phyloP scores from a whole-genome alignment of 1,140 invertebrate genomes.

The Euura saliciscinereae region DNA sequence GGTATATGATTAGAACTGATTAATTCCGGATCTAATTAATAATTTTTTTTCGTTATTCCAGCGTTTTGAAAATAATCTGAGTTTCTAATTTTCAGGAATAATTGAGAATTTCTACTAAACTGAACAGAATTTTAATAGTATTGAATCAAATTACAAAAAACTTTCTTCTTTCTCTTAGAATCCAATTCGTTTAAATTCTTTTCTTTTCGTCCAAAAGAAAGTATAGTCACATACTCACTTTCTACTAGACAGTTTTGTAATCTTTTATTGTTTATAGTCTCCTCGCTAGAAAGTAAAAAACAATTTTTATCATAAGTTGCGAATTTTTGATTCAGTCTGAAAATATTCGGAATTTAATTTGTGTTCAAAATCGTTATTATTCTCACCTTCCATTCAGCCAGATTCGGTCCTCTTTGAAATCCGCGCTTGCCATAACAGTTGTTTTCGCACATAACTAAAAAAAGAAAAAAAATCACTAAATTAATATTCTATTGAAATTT shows the following conservation, averaged over 20 bases:
- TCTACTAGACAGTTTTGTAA: slow-evolving; percentile 80
- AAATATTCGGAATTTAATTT: neutral
- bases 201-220: slow-evolving; percentile 7
- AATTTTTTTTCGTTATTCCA: too few relatives aligned
- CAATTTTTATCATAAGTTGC: neutral
- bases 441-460: slow-evolving; percentile 88
- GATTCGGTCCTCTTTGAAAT: slow-evolving; percentile 78
- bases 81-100: too few relatives aligned
- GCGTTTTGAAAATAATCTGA: too few relatives aligned
- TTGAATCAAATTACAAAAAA: too few relatives aligned
- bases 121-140: too few relatives aligned
- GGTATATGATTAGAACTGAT: neutral
- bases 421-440: slow-evolving; percentile 74
- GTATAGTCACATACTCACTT: slow-evolving; percentile 62
- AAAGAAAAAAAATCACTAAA: slow-evolving; percentile 25
- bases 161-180: too few relatives aligned
- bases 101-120: too few relatives aligned
- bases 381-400: slow-evolving; percentile 87
- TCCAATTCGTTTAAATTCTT: slow-evolving; percentile 8
- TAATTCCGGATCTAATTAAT: too few relatives aligned
- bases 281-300: slow-evolving; percentile 64
- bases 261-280: slow-evolving; percentile 74
- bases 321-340: neutral
- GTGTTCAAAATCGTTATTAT: slow-evolving; percentile 11
- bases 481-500: slow-evolving; percentile 14